phyloP scores from a whole-genome alignment of 1,140 invertebrate genomes.

The Himalopsyche phryganea region DNA sequence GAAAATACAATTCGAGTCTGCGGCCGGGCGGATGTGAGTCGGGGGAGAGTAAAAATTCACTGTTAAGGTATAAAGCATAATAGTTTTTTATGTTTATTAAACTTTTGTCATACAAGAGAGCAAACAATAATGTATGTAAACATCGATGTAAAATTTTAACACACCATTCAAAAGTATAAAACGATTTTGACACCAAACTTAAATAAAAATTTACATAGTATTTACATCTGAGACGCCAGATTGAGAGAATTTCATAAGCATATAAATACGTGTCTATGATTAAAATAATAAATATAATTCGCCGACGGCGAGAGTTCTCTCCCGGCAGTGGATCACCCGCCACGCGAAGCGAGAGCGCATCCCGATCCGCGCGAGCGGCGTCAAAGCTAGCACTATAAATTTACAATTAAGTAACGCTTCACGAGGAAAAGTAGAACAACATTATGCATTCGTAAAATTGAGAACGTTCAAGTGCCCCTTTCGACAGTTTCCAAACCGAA shows the following conservation, averaged over 20 bases:
- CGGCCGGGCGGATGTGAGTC: too few relatives aligned
- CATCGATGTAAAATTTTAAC: too few relatives aligned
- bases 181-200: slow-evolving; percentile 19
- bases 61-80: slow-evolving; percentile 26
- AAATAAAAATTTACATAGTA: slow-evolving; percentile 21
- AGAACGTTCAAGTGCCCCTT: too few relatives aligned
- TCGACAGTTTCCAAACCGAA: too few relatives aligned
- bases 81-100: slow-evolving; percentile 24
- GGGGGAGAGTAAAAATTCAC: neutral
- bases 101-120: slow-evolving; percentile 21
- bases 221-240: slow-evolving; percentile 25
- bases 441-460: too few relatives aligned
- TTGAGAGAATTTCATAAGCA: slow-evolving; percentile 19
- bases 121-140: slow-evolving; percentile 18
- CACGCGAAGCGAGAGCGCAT: too few relatives aligned
- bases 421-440: too few relatives aligned
- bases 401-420: neutral
- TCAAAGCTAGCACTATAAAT: neutral
- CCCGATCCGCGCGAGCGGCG: too few relatives aligned
- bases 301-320: too few relatives aligned
- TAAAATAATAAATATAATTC: slow-evolving; percentile 25
- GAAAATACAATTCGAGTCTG: too few relatives aligned
- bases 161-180: neutral
- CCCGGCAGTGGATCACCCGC: too few relatives aligned
- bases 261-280: slow-evolving; percentile 5